Evolutionary conservation across 2,113 vertebrate species (phyloP), one percentile per base, ranked within the genome.

Genomic region (Ranitomeya imitator): DNA sequence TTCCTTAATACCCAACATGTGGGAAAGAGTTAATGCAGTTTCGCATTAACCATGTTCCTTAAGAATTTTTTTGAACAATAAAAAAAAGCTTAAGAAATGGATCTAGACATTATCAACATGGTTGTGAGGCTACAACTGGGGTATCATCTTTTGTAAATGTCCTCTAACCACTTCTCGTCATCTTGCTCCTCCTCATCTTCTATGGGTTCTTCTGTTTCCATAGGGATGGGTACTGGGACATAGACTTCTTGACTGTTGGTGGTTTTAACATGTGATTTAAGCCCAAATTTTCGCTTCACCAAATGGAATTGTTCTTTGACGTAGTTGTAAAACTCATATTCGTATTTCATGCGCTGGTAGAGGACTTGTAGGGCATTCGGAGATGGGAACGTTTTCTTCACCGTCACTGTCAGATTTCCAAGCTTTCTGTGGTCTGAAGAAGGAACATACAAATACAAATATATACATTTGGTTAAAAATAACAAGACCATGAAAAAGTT

Each of bases 251-350:
- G 95, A 83, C 90, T 95, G 93, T 85, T 93, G 79, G 0, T 91
- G 59, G 94, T 90, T 18, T 92, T 93, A 63, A 87, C 90, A 6
- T 69, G 91, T 0, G 97, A 97, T 91, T 96, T 97, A 31, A 99
- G 96, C 91, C 98, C 98, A 45, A 99, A 98, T 91, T 99, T 99
- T 90, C 95, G 97, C 92, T 99, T 99, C 85, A 94, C 92, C 83
- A 99, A 94, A 91, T 99, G 98, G 92, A 99, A 99, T 92, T 99
- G 98, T 92, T 99, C 96, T 63, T 96, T 97, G 91, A 99, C 95
- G 52, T 98, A 99, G 94, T 97, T 96, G 94, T 99, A 99, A 93
- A 99, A 99, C 79, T 98, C 96, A 0, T 99, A 99, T 91, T 99
- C 98, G 0, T 97, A 99, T 92, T 93, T 95, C 98, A 99, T 99